Evolutionary conservation across 2,888 invertebrate species (phyloP), one percentile per base, ranked within the genome.

Genomic region (Leptinotarsa juncta): DNA sequence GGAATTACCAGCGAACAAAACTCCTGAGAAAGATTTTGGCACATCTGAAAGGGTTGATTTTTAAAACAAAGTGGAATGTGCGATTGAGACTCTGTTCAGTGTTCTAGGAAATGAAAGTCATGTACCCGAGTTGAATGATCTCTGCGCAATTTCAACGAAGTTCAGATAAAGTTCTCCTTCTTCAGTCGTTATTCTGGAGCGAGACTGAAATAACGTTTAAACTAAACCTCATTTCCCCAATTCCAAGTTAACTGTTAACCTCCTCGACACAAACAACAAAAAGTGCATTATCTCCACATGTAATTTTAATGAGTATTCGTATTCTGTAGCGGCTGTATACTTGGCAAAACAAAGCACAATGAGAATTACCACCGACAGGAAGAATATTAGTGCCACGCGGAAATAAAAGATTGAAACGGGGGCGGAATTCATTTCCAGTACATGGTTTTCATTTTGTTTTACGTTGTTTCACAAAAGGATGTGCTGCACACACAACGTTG

Each of bases 241-340:
- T 74, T 70, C 48, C 72, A 68, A 70, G 69, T 62, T 50, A 75
- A 73, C 65, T 72, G 77, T 76, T 79, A 78, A 76, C 78, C 78
- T 79, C 70, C 78, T 71, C 71, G 77, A 75, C 71, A 65, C 76
- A 57, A 75, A 78, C 72, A 80, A 77, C 79, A 79, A 81, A 82
- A 82, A 80, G 79, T 79, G 78, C 80, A 80, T 81, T 80, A 81
- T 79, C 79, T 79, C 79, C 68, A 73, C 79, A 80, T 80, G 80
- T 79, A 81, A 81, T 79, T 81, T 81, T 81, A 81, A 82, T 81
- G 80, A 78, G 77, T 65, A 32, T 65, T 72, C 69, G 73, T 72
- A 67, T 76, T 75, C 76, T 50, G 67, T 66, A 65, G 72, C 73
- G 73, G 68, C 70, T 70, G 76, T 74, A 73, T 65, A 77, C 80